Evolutionary conservation across 1,140 invertebrate species (phyloP), one percentile per base, ranked within the genome.

Genomic region (Trachelipus rathkii): DNA sequence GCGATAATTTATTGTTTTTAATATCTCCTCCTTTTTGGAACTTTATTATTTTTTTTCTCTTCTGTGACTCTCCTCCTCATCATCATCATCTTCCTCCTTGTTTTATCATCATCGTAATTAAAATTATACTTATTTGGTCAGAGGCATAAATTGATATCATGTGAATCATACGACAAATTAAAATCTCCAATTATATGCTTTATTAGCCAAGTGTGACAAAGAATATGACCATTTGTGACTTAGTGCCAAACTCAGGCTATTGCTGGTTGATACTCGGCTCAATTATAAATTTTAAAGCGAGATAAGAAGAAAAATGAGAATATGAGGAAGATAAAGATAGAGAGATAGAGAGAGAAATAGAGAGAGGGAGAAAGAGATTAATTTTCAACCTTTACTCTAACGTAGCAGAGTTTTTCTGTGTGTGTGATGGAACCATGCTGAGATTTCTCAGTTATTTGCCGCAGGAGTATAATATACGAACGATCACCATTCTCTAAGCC

Each of bases 391-490:
- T 60, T 15, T 60, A 60, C 2, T 13, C 50, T 13, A n/a, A 2
- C 19, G 50, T 60, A 60, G 50, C 50, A 19, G 8, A 60, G 11
- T 60, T 60, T 60, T 60, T 60, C 19, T 15, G 50, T 33, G 33
- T 33, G 33, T 33, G 33, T 6, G 33, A 2, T 8, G 50, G 50
- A 60, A 15, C 19, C 50, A 60, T 19, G 50, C 50, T 60, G 50
- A 60, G 50, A 60, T 60, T 60, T 60, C 50, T 60, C 50, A 60
- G 50, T 60, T 60, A 60, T 60, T 60, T 13, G 19, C 50, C 50
- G 50, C 50, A 60, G 50, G 50, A 60, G 19, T 60, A 60, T 60
- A 60, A 60, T 60, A 13, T 60, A 33, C 50, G 50, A 19, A 19
- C 50, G 50, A 60, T 15, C 11, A 19, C 19, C 1, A 19, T 60